Base-by-base conservation (phyloP, 1,140 invertebrate genomes). In the Bombus vancouverensis region DNA sequence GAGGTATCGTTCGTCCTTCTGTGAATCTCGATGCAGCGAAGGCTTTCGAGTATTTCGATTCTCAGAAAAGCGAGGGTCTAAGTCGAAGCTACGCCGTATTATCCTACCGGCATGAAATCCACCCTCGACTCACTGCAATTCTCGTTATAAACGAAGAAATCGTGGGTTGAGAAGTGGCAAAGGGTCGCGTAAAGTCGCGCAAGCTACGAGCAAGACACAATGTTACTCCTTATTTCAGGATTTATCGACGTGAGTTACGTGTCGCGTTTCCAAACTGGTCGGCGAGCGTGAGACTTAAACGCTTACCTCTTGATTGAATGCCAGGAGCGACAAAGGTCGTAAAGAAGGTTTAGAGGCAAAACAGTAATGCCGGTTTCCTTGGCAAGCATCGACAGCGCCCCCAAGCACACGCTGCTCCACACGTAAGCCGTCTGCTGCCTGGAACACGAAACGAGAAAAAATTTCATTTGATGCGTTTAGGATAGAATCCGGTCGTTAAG, bases 361-460 rank as follows among this genome's bases (percentile, higher is more conserved):
- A 98, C 97, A 15, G 98, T 98, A 70, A 99, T 96, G 71, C 98
- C 98, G 57, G 98, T 98, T 94, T 99, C 98, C 95, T 99, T 99
- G 83, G 98, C 98, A 86, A 99, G 95, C 97, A 98, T 98, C 86
- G 98, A 97, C 37, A 98, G 94, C n/a, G 97, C 96, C 9, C 97
- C 97, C 4, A 97, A 94, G 3, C 96, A 88, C 22, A 97, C 96
- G 88, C 97, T 97, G 81, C 96, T 95, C 95, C 97, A 97, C 15
- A 97, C 95, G 81, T 96, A 96, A 80, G 93, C 92, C 73, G 93
- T 93, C 66, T 93, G 91, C 79, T 94, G 94, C 59, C 95, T 95
- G 90, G 4, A 92, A 94, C 73, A 88, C 88, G 85, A n/a, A 39
- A 83, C 83, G 80, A 59, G 74, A 53, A 83, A 74, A 83, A 72